phyloP scores from a whole-genome alignment of 2,888 invertebrate species.

The Aethes cnicana region DNA sequence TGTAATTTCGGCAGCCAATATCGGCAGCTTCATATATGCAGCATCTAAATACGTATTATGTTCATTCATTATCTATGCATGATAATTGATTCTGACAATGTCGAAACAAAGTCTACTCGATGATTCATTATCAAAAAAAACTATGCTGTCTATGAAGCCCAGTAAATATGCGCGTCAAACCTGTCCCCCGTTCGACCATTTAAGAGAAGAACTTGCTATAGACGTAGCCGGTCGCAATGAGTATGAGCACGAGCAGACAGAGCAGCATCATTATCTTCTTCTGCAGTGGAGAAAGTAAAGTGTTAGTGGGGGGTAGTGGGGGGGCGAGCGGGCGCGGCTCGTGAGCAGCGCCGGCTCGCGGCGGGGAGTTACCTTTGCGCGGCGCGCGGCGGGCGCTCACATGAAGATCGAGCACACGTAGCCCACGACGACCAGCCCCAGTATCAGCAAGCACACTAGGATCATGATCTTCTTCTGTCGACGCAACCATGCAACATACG shows the following conservation, averaged over 20 bases:
- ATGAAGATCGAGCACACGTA: conserved; percentile 84
- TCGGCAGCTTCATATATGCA: conserved; percentile 9
- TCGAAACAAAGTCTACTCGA: conserved; percentile 45
- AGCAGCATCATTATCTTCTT: conserved; percentile 97
- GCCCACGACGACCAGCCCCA: conserved; percentile 90
- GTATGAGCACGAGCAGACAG: conserved; percentile 91
- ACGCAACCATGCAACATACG: conserved; percentile 78
- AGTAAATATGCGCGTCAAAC: conserved; percentile 67
- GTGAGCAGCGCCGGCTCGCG: conserved; percentile 41
- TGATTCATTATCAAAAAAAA: conserved; percentile 46
- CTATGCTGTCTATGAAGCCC: conserved; percentile 61
- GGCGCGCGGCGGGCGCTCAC: conserved; percentile 68
- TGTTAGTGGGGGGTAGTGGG: conserved; percentile 60
- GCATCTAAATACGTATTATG: too few species aligned
- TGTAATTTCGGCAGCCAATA: conserved; percentile 44
- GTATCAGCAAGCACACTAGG: conserved; percentile 93
- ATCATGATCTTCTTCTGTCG: conserved; percentile 95
- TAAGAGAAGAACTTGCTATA: conserved; percentile 80
- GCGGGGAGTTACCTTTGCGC: conserved; percentile 70
- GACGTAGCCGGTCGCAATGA: conserved; percentile 84
- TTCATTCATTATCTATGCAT: too few species aligned
- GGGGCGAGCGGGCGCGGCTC: conserved; percentile 35
- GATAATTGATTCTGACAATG: conserved; percentile 18
- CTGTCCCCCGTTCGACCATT: conserved; percentile 69
- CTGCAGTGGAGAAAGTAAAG: conserved; percentile 85